A percentile compares a stretch with the other conserved stretches of the same genome.
These are phyloP conservation scores for Varecia variegata DNA, from an alignment of 2,797 vertebrate species.

Conservation along the genomic window DNA sequence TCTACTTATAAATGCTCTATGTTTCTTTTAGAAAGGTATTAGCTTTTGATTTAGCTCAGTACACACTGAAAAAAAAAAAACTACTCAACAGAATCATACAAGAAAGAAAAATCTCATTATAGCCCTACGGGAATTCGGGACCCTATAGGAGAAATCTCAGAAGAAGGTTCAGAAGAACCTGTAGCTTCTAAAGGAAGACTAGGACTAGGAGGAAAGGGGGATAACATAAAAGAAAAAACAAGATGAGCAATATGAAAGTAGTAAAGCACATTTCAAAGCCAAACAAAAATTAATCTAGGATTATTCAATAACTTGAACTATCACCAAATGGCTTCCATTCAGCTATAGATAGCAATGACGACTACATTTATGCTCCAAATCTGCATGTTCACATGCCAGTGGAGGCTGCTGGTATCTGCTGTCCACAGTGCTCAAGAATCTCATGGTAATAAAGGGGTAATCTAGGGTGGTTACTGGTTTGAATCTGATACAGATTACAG, in stretches of 20 bases:
- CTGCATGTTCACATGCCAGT: background rate
- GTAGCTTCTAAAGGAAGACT: background rate
- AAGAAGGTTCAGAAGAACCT: background rate
- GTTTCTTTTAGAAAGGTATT: background rate
- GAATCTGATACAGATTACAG: background rate
- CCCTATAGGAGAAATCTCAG: background rate
- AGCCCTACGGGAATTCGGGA: background rate
- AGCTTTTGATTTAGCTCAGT: slow-evolving; percentile 3
- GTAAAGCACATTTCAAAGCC: background rate
- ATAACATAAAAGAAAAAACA: background rate
- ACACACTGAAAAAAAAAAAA: background rate
- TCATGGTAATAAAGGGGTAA: background rate
- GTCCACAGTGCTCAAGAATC: background rate
- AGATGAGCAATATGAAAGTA: background rate
- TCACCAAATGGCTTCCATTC: background rate
- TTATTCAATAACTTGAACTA: background rate
- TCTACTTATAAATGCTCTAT: background rate
- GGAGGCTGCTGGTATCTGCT: background rate
- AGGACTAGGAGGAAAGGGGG: background rate
- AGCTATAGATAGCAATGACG: background rate
- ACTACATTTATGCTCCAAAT: background rate
- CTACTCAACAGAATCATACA: background rate
- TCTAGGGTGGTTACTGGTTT: background rate
- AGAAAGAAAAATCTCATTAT: background rate
- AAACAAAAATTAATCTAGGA: slow-evolving; percentile 1